Evolutionary conservation across 2,888 invertebrate genomes (phyloP), one percentile per base, ranked within the genome.

Genomic region (Hirtodrosophila trivittata): DNA sequence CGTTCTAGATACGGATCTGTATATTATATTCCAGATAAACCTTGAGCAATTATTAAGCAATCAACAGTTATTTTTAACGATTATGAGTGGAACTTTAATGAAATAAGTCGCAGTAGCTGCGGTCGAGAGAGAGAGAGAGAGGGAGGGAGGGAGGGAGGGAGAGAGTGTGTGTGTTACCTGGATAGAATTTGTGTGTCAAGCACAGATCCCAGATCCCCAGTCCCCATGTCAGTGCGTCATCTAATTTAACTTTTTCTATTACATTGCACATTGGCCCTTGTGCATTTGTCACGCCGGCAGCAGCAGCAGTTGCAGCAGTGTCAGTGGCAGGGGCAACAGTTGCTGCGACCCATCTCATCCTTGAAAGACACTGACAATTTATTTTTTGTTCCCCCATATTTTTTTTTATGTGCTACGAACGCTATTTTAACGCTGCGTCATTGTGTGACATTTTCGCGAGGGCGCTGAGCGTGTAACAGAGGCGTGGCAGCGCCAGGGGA

Each of bases 171-270:
- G 3, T 25, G 25, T 25, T 6, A 28, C 28, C 28, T 28, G 28
- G 28, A 1, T 2, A 28, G 28, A n/a, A 28, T 28, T 21, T 21
- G 3, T 21, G 18, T 21, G 18, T 5, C 18, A 21, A 3, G 18
- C 3, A 21, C 18, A 21, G 18, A 21, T 21, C 18, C 18, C 5
- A n/a, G 28, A n/a, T 28, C 9, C 28, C 28, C 28, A 28, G 45
- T 33, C 51, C 55, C 55, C 66, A 51, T 52, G 77, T 56, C 72
- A 60, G 77, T 86, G 77, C 77, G 85, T 86, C 57, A 64, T 71
- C 72, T 86, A 86, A 81, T 81, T 81, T 86, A 86, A 81, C 85
- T 81, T 81, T 81, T 81, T 86, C 81, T 81, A 81, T 81, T 86
- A 84, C 63, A 84, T 85, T 71, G 75, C 86, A 84, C 85, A 77